Base-by-base conservation (phyloP, 2,797 vertebrate species). In the Poecilia gillii region DNA sequence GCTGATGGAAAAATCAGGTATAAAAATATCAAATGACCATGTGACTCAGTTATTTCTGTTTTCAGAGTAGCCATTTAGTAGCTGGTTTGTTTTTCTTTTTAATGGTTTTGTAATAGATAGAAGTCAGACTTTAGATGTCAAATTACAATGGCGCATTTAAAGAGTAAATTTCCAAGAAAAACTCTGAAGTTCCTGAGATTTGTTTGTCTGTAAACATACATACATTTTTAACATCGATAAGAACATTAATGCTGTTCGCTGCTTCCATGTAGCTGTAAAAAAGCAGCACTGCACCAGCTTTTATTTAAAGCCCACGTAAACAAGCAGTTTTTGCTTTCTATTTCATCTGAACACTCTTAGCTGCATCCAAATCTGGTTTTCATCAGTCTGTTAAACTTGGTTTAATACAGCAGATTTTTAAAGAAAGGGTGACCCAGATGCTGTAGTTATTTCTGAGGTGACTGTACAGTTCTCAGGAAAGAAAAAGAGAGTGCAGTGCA, bases 1-100 rank as follows among this genome's bases (percentile, higher is more conserved):
- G 98, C 91, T 99, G 82, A 0, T 0, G 0, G 0, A 0, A 0
- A 41, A 39, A 74, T 43, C 74, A 80, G 77, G 96, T 45, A 74
- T 43, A n/a, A 41, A 41, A 25, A 25, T 70, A 70, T 68, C 23
- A 68, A 36, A n/a, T 7, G 20, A 23, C 33, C 36, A 25, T 1
- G 33, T 6, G 36, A 68, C 2, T 68, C 11, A 9, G 0, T 41
- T 0, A 25, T 41, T 68, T 13, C 20, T 41, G 12, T 68, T 51
- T 20, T 51, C 49, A 8, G 20, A 23, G 49, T 3, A 51, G 20
- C 49, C 49, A 70, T 0, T 41, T 39, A 43, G 9, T 23, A 43
- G 25, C n/a, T 31, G 28, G 4, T 6, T 14, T 31, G 14, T 31
- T 62, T 62, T 62, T 7, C 0, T 16, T 28, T 28, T 28, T 14